A percentile compares a stretch with the other conserved stretches of the same genome.
Evolutionary conservation across 2,888 invertebrate species (phyloP).

Genomic region (Minunthozetes semirufus): DNA sequence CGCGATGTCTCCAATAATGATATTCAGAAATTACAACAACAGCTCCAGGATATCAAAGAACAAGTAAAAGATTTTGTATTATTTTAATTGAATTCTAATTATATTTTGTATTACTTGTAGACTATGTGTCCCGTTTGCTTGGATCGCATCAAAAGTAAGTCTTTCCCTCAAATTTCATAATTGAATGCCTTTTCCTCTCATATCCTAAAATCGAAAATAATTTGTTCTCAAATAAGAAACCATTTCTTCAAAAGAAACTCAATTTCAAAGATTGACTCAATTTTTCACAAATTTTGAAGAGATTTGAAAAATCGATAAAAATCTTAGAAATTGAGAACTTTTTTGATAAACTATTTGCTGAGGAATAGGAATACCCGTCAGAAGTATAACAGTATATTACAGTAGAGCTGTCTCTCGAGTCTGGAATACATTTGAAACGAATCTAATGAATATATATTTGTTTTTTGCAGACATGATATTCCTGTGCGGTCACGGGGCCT

Average conservation of each 20-base stretch:
- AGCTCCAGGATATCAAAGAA: conserved; percentile 93
- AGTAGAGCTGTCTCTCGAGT: not conserved
- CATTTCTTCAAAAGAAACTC: no score
- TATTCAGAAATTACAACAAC: conserved; percentile 83
- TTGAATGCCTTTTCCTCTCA: not conserved
- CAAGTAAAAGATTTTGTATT: conserved; percentile 58
- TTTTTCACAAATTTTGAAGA: no score
- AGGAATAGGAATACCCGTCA: no score
- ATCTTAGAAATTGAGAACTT: no score
- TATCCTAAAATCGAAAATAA: no score
- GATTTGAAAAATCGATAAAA: conserved; percentile 47
- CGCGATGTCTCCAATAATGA: conserved; percentile 64
- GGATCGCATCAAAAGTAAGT: conserved; percentile 70
- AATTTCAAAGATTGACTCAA: no score
- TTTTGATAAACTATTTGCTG: no score
- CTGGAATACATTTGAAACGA: not conserved
- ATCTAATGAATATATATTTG: not conserved
- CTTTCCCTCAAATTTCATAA: not conserved
- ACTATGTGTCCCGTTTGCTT: conserved; percentile 98
- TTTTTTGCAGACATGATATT: conserved; percentile 79
- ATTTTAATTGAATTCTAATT: not conserved
- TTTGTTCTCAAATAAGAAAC: no score
- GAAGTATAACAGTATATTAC: no score
- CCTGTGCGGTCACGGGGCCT: conserved; percentile 93
- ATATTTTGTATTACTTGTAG: conserved; percentile 55